Evolutionary conservation across 2,888 invertebrate species (phyloP).

Genomic region (Cabera pusaria): DNA sequence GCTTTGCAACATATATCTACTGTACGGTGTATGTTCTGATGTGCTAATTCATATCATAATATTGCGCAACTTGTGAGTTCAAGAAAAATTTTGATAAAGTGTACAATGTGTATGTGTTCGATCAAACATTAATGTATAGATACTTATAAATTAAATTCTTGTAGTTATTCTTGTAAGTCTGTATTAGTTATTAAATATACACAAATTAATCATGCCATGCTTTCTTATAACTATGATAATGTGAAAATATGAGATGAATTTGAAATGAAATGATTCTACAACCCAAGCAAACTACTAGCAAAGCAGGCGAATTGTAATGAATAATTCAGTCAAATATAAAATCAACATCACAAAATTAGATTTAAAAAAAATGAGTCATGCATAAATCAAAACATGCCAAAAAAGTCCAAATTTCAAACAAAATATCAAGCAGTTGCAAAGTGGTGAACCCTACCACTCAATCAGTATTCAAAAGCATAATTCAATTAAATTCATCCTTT

Average conservation of each 20-base stretch:
- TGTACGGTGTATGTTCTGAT: slow-evolving; percentile 18
- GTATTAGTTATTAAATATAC: too few species aligned
- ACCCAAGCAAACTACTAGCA: slow-evolving; percentile 28
- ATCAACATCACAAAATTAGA: slow-evolving; percentile 22
- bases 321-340: slow-evolving; percentile 18
- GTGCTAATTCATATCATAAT: slow-evolving; percentile 8
- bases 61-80: slow-evolving; percentile 6
- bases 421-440: too few species aligned
- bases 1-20: slow-evolving; percentile 33
- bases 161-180: slow-evolving; percentile 8
- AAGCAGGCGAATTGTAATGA: slow-evolving; percentile 26
- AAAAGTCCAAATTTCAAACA: slow-evolving; percentile 12
- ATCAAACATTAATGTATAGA: neutral
- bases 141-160: neutral
- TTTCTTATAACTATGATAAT: neutral
- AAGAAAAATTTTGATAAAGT: too few species aligned
- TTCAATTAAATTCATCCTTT: too few species aligned
- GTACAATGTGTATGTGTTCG: too few species aligned
- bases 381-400: slow-evolving; percentile 26
- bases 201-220: slow-evolving; percentile 1
- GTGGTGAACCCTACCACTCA: too few species aligned
- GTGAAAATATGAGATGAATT: slow-evolving; percentile 12
- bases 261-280: slow-evolving; percentile 19
- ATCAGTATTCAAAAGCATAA: too few species aligned
- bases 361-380: slow-evolving; percentile 21